Evolutionary conservation across 2,888 invertebrate genomes (phyloP), one percentile per base, ranked within the genome.

Genomic region (Drosophila pseudotalamancana): DNA sequence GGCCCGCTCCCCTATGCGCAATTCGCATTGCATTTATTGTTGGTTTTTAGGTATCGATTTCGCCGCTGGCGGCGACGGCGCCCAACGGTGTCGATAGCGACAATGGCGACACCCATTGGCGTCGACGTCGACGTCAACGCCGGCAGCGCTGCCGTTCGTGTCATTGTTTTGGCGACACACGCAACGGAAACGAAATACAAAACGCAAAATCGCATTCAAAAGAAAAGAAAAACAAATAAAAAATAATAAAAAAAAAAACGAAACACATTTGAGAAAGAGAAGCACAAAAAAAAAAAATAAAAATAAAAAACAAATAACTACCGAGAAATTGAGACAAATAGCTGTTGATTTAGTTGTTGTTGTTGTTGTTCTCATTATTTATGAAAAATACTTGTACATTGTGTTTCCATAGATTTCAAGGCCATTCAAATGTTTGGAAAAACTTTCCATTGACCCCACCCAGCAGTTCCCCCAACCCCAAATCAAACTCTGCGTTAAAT

Each of bases 21-120:
- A 55, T 70, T 71, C 54, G 71, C 72, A 66, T 53, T 71, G 72
- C 66, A 72, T 61, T 71, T 57, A 51, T 67, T 69, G 18, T 27
- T 56, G 31, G 37, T 16, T 42, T 53, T 50, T 50, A 43, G 66
- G 62, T 74, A 74, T 71, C 66, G 62, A 74, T 74, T 70, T 70
- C 70, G 69, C 53, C 18, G 62, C 37, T 55, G 57, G 40, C 42
- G 48, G 40, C 48, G 55, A 60, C 45, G 54, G 46, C 65, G 29
- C 48, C 51, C 57, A 43, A 40, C 49, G 40, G 64, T 37, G 63
- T 35, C 59, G 51, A 43, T 45, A 39, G 62, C 59, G 39, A 23
- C 59, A 14, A 31, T 67, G 67, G 56, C 64, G 70, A 69, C 70
- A 64, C 53, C 23, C 48, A 63, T 48, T 45, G 62, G 40, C 57